Evolutionary conservation across 2,888 invertebrate species (phyloP), one percentile per base, ranked within the genome.

Genomic region (Pammene aurita): DNA sequence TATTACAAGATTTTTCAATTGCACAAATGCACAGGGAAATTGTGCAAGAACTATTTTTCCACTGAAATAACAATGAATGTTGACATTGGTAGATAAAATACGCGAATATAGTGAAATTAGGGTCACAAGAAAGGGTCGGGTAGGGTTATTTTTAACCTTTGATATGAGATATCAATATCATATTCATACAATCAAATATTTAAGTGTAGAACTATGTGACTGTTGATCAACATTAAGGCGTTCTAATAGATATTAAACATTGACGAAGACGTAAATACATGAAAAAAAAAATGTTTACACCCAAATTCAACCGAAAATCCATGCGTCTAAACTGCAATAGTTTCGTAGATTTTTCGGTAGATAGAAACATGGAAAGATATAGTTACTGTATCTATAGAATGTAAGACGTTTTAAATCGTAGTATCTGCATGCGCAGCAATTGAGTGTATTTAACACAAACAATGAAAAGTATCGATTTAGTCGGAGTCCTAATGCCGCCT

Each of bases 381-480:
- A 46, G 10, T 46, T 44, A 38, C n/a, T 18, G 16, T 14, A 6
- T 35, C 7, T 16, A 6, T 42, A 2, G 58, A 38, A 35, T 11
- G 9, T n/a, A 5, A 14, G n/a, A 9, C 61, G 11, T 13, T 26
- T 46, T 10, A 18, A n/a, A 44, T 46, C 7, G 5, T n/a, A 34
- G 46, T 38, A 6, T 42, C 9, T 46, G n/a, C n/a, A n/a, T n/a
- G 46, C n/a, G 42, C 60, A 14, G 14, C 38, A 54, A 50, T 7
- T 55, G 38, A 42, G n/a, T 34, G 38, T 34, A 64, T 38, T 60
- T 64, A 69, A 41, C 60, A 64, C 62, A 65, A 65, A 69, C 60
- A 65, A 64, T 42, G 57, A 18, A 54, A 60, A 34, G 55, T 65
- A 69, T 69, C 54, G 69, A 69, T 65, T 69, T 46, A n/a, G 34